Evolutionary conservation across 2,797 vertebrate genomes (phyloP).

Genomic region (Nannoperca australis): DNA sequence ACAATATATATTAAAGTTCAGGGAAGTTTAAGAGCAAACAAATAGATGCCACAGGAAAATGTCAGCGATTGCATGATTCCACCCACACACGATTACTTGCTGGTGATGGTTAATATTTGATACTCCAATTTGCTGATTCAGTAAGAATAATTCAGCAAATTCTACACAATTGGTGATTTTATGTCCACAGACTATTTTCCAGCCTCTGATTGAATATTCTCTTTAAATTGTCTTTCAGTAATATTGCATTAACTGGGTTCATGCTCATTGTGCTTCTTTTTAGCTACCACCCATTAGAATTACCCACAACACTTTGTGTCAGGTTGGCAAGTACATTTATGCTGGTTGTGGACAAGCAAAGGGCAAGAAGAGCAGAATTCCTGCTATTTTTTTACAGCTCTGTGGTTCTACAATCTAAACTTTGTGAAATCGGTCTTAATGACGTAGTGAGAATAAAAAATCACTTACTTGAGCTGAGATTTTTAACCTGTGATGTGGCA

Average conservation of each 20-base stretch:
- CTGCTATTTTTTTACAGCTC: conserved; percentile 16
- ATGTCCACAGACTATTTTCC: conserved; percentile 40
- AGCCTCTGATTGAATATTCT: conserved; percentile 34
- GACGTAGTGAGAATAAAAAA: conserved; percentile 73
- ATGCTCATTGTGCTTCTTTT: conserved; percentile 42
- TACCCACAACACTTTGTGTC: conserved; percentile 37
- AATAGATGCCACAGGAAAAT: conserved; percentile 47
- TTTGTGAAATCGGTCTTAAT: background rate
- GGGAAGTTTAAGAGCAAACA: conserved; percentile 44
- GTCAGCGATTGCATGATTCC: conserved; percentile 57
- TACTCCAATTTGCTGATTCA: conserved; percentile 87
- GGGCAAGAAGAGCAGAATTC: conserved; percentile 12
- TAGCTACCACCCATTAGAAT: conserved; percentile 28
- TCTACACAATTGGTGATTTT: conserved; percentile 33
- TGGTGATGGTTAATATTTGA: conserved; percentile 80
- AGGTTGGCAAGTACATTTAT: conserved; percentile 33
- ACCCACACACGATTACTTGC: conserved; percentile 82
- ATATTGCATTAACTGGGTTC: conserved; percentile 27
- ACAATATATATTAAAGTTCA: conserved; percentile 35
- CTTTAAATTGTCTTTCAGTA: conserved; percentile 20
- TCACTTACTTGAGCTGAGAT: conserved; percentile 56
- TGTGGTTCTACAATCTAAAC: background rate
- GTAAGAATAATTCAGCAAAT: conserved; percentile 80
- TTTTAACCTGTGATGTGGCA: conserved; percentile 27
- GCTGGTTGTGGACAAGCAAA: conserved; percentile 53